A percentile compares a stretch with the other conserved stretches of the same genome.
Evolutionary conservation across 2,888 invertebrate species (phyloP).

Genomic region (Cosmorhoe ocellata): DNA sequence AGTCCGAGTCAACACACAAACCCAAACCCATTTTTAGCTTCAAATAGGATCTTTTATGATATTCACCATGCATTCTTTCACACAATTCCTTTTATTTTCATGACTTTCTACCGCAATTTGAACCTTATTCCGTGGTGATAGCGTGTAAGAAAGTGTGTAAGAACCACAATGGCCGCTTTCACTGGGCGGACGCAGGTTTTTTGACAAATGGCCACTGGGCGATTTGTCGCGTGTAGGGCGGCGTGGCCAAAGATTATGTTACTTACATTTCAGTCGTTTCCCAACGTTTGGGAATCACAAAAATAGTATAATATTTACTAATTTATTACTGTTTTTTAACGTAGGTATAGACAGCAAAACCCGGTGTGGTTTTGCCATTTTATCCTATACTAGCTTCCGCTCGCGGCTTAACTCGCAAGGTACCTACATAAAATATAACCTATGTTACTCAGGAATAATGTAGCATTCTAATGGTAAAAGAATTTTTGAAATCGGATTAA

Average conservation of each 20-base stretch:
- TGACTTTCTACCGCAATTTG: conserved; percentile 33
- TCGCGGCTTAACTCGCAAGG: too few relatives aligned
- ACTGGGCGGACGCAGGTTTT: conserved; percentile 79
- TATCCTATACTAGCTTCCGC: too few relatives aligned
- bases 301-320: too few relatives aligned
- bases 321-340: too few relatives aligned
- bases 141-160: conserved; percentile 32
- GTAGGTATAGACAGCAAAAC: too few relatives aligned
- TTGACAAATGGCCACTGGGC: conserved; percentile 80
- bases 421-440: too few relatives aligned
- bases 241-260: conserved; percentile 56
- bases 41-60: conserved; percentile 41
- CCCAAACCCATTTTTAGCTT: conserved; percentile 42
- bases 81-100: background rate
- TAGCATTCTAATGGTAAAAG: too few relatives aligned
- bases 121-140: conserved; percentile 44
- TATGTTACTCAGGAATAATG: too few relatives aligned
- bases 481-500: too few relatives aligned
- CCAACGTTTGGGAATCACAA: too few relatives aligned
- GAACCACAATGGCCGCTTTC: conserved; percentile 71
- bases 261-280: too few relatives aligned
- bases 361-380: too few relatives aligned
- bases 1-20: background rate
- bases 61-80: conserved; percentile 41
- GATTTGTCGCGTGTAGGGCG: conserved; percentile 80